Conservation (phyloP, 2,113 vertebrate species). For the Capra hircus region DNA sequence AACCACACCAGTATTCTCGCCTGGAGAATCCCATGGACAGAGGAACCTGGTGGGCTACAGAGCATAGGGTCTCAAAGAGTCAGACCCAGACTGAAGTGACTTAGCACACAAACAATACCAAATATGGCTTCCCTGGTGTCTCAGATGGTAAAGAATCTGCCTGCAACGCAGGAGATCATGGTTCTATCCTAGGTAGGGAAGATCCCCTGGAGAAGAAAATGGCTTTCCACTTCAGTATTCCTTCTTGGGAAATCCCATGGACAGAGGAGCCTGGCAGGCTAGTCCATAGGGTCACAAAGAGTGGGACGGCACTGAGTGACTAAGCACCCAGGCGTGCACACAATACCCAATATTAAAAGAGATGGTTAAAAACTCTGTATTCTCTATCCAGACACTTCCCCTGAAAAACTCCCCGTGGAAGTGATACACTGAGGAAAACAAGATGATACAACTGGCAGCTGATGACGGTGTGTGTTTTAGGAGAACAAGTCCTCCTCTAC, state of each 20-base stretch:
- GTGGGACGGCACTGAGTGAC: not conserved
- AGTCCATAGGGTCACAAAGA: not conserved
- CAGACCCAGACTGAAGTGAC: not conserved
- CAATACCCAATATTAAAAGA: not conserved
- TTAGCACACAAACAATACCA: not conserved
- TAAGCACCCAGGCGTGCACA: not conserved
- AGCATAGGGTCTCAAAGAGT: not conserved
- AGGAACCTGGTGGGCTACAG: not conserved
- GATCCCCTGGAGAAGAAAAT: not conserved
- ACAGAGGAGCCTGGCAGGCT: not conserved
- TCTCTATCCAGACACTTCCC: not conserved
- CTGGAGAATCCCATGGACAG: not conserved
- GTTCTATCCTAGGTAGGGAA: not conserved
- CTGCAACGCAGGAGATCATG: not conserved
- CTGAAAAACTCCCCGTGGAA: not conserved
- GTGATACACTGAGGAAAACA: not conserved
- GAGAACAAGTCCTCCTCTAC: not conserved
- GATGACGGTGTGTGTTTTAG: not conserved
- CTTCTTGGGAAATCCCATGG: not conserved
- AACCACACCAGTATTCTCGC: not conserved
- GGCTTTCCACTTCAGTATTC: not conserved
- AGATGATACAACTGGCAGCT: not conserved
- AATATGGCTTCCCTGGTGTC: not conserved
- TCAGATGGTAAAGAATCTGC: not conserved
- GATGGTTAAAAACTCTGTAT: not conserved